A percentile compares a stretch with the other conserved stretches of the same genome.
phyloP scores from a whole-genome alignment of 2,888 invertebrate species.

The Noctua pronuba region DNA sequence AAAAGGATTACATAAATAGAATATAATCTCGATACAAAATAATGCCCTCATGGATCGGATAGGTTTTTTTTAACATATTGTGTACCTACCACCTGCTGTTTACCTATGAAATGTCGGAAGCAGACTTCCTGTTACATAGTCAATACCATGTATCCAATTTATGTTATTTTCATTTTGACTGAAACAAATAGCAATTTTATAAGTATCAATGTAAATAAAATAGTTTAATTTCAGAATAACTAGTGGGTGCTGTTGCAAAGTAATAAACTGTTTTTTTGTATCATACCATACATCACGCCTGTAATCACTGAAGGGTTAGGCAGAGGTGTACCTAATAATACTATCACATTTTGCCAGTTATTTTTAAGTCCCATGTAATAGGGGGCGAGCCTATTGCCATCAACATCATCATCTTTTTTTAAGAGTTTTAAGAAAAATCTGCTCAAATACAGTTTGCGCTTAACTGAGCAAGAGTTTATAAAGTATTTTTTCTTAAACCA shows the following conservation, averaged over 20 bases:
- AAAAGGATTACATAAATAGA: too few species aligned
- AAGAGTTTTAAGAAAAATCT: neutral
- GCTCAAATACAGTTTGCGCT: neutral
- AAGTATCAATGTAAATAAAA: neutral
- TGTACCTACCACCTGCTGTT: constrained; percentile 1
- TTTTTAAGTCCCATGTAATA: too few species aligned
- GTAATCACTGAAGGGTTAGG: too few species aligned
- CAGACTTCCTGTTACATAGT: neutral
- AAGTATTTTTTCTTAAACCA: neutral
- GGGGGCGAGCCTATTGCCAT: too few species aligned
- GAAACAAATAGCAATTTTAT: neutral
- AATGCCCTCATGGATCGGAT: too few species aligned
- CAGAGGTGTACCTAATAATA: too few species aligned
- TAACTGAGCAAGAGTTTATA: neutral
- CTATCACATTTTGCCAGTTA: too few species aligned
- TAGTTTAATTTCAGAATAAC: neutral
- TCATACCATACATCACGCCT: too few species aligned
- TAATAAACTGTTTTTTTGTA: neutral
- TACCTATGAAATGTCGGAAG: neutral
- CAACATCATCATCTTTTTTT: too few species aligned
- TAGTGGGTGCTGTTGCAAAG: neutral
- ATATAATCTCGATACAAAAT: too few species aligned
- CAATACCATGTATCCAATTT: neutral
- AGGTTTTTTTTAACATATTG: too few species aligned
- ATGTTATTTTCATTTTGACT: neutral